Evolutionary conservation across 2,113 vertebrate species (phyloP).

Genomic region (Lamprologus callipterus): DNA sequence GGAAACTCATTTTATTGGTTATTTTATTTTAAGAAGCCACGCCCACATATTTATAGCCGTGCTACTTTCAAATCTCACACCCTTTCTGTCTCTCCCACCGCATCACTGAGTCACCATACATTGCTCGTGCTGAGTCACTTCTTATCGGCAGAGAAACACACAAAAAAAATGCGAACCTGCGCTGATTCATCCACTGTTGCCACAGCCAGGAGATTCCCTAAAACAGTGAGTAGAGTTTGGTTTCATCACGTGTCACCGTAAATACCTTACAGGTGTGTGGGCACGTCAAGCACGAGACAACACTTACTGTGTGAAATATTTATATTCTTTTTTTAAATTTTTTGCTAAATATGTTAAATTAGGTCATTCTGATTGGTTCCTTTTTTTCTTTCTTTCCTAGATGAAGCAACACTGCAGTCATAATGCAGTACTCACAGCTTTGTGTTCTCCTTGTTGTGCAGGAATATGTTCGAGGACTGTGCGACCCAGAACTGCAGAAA

Average conservation of each 20-base stretch:
- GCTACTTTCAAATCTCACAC: background rate
- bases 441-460: slow-evolving; percentile 35
- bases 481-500: slow-evolving; percentile 89
- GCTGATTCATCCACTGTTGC: slow-evolving; percentile 31
- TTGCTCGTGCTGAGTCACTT: background rate
- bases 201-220: slow-evolving; percentile 25
- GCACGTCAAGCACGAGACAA: background rate
- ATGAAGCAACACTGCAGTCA: background rate
- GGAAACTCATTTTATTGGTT: background rate
- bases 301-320: background rate
- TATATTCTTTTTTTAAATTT: rapidly evolving
- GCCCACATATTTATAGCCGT: background rate
- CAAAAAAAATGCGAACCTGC: background rate
- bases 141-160: background rate
- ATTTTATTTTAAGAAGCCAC: background rate
- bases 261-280: background rate
- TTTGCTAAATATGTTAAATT: background rate
- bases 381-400: background rate
- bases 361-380: background rate
- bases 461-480: slow-evolving; percentile 93
- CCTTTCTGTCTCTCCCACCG: background rate
- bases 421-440: background rate
- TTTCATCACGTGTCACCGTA: slow-evolving; percentile 2
- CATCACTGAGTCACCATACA: slow-evolving; percentile 5
- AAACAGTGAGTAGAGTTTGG: background rate